Conservation (phyloP, 2,888 invertebrate genomes). For the Caenorhabditis panamensis region DNA sequence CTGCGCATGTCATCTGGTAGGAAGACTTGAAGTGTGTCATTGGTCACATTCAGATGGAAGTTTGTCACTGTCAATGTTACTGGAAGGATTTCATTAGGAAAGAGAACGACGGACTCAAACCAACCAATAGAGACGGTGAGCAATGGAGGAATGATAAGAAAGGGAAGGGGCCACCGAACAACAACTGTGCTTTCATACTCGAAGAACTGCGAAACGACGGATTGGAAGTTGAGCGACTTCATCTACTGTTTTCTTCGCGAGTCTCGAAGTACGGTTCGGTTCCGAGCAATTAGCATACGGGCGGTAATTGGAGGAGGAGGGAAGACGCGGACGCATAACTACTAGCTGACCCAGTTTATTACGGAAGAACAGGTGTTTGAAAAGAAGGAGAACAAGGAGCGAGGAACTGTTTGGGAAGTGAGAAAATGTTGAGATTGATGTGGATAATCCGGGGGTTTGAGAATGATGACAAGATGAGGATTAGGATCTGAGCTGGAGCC, state of each 20-base stretch:
- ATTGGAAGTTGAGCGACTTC: constrained; percentile 73
- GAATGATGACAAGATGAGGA: too few species aligned
- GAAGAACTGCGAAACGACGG: constrained; percentile 78
- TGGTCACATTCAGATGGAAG: constrained; percentile 69
- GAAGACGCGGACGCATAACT: constrained; percentile 11
- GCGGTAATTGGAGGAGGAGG: constrained; percentile 14
- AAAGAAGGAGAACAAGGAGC: neutral
- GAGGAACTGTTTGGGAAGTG: neutral
- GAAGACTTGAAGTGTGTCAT: constrained; percentile 76
- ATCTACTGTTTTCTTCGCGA: constrained; percentile 15
- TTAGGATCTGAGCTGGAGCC: too few species aligned
- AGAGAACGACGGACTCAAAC: constrained; percentile 9
- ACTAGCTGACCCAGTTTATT: constrained; percentile 56
- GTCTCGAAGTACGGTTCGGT: constrained; percentile 48
- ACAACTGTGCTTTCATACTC: constrained; percentile 78
- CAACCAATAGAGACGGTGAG: constrained; percentile 67
- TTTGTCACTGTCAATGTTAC: constrained; percentile 62
- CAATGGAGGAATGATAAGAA: constrained; percentile 74
- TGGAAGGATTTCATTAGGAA: constrained; percentile 42
- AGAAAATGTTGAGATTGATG: neutral
- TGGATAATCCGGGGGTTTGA: neutral
- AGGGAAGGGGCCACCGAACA: constrained; percentile 78
- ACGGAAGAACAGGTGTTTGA: constrained; percentile 41
- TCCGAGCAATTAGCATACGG: constrained; percentile 47
- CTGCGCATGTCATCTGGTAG: constrained; percentile 80